A percentile compares a stretch with the other conserved stretches of the same genome.
Conservation (phyloP, 1,140 invertebrate species). For the Zophobas morio region DNA sequence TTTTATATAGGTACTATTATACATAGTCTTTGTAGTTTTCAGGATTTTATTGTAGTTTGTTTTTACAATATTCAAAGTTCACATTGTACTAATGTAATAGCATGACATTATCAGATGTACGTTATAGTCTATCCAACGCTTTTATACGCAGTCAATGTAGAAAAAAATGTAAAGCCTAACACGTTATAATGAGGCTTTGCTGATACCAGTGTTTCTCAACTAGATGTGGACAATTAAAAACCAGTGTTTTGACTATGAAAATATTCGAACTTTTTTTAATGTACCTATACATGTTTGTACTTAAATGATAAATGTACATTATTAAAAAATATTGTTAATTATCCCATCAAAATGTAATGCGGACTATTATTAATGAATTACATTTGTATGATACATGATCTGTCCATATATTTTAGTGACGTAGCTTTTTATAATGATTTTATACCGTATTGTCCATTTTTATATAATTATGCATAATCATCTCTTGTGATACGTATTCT, state of each 20-base stretch:
- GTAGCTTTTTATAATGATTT: constrained; percentile 66
- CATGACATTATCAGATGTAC: constrained; percentile 34
- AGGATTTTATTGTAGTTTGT: constrained; percentile 22
- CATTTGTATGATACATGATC: constrained; percentile 54
- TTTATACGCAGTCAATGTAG: constrained; percentile 19
- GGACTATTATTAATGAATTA: constrained; percentile 26
- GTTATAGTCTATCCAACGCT: constrained; percentile 14
- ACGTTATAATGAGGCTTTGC: constrained; percentile 14
- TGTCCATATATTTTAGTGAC: constrained; percentile 61
- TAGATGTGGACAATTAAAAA: neutral
- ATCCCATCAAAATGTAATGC: constrained; percentile 2
- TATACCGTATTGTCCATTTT: constrained; percentile 62
- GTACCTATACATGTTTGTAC: constrained; percentile 37
- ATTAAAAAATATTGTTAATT: constrained; percentile 36
- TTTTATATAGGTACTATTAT: constrained; percentile 41
- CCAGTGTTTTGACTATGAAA: constrained; percentile 14
- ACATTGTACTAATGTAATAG: constrained; percentile 32
- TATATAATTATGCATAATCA: constrained; percentile 64
- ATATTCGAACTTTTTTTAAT: constrained; percentile 11
- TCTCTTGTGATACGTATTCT: constrained; percentile 66
- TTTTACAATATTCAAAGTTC: constrained; percentile 10
- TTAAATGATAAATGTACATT: constrained; percentile 40
- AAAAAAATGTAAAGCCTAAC: constrained; percentile 10
- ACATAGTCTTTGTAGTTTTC: constrained; percentile 25
- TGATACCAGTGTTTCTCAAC: constrained; percentile 13